phyloP scores from a whole-genome alignment of 2,888 invertebrate genomes.

The Orthonevra nobilis region DNA sequence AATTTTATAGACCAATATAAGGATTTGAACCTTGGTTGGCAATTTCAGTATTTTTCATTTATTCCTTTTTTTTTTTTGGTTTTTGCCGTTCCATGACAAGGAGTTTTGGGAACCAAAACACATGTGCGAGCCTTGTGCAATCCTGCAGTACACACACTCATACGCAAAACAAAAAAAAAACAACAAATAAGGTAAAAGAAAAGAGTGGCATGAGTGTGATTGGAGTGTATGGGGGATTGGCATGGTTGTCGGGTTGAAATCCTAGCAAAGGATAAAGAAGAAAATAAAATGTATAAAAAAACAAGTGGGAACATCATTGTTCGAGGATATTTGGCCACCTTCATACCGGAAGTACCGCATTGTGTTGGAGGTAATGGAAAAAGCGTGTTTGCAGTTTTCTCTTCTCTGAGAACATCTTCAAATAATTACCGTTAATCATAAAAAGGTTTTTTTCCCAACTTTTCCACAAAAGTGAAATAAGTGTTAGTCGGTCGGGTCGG shows the following conservation, averaged over 20 bases:
- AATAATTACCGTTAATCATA: conserved; percentile 70
- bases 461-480: conserved; percentile 15
- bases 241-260: conserved; percentile 16
- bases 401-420: conserved; percentile 55
- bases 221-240: too few species aligned
- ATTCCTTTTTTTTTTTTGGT: conserved; percentile 8
- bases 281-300: background rate
- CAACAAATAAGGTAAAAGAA: too few species aligned
- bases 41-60: conserved; percentile 34
- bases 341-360: conserved; percentile 49
- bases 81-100: conserved; percentile 7
- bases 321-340: conserved; percentile 40
- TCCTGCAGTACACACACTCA: conserved; percentile 12
- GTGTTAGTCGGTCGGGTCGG: conserved; percentile 12
- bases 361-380: conserved; percentile 61
- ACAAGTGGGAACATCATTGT: conserved; percentile 41
- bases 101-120: conserved; percentile 47
- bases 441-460: conserved; percentile 45
- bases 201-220: background rate
- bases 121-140: conserved; percentile 45
- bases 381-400: conserved; percentile 65
- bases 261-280: conserved; percentile 5
- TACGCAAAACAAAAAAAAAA: background rate
- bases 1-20: conserved; percentile 70
- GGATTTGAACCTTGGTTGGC: conserved; percentile 69